Evolutionary conservation across 2,888 invertebrate genomes (phyloP), one percentile per base, ranked within the genome.

Genomic region (Malthinus flaveolus): DNA sequence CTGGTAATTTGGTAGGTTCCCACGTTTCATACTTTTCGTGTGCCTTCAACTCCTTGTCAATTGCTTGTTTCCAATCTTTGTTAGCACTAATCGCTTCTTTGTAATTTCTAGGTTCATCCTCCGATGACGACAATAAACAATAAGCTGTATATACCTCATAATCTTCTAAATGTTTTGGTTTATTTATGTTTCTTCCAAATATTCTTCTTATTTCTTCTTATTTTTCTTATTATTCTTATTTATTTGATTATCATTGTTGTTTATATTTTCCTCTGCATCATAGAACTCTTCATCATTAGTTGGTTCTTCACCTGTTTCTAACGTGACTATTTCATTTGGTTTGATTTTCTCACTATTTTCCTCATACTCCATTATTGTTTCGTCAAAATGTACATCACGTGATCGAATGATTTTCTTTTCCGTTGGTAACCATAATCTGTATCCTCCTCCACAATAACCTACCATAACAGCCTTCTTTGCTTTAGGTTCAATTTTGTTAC

Each of bases 391-490:
- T 39, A 51, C 51, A 13, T 51, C 33, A 13, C 10, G 6, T n/a
- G 49, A 12, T n/a, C 12, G 31, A 5, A 49, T 34, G 36, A 49
- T 51, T 44, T 44, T 7, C 10, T 15, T 13, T 7, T 44, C 34
- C 5, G 42, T 37, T 13, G 32, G 52, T 61, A 66, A 42, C 63
- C 63, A 70, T 44, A 69, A 32, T 53, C 66, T 48, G 13, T 67
- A 71, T 9, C 67, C 69, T 32, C 33, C 51, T 49, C 56, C 52
- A 49, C 32, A 51, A 50, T 68, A 71, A 34, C 68, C 68, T 11
- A 70, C 59, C 66, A 68, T 64, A 45, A 64, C 62, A 10, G 47
- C 49, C 32, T 32, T 10, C 62, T 63, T 39, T 13, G 68, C 66
- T 35, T 61, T 48, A 46, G 45, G 59, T 48, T 67, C 63, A 45